Conservation (phyloP, 1,140 invertebrate genomes). For the Cyrtorhinus lividipennis region DNA sequence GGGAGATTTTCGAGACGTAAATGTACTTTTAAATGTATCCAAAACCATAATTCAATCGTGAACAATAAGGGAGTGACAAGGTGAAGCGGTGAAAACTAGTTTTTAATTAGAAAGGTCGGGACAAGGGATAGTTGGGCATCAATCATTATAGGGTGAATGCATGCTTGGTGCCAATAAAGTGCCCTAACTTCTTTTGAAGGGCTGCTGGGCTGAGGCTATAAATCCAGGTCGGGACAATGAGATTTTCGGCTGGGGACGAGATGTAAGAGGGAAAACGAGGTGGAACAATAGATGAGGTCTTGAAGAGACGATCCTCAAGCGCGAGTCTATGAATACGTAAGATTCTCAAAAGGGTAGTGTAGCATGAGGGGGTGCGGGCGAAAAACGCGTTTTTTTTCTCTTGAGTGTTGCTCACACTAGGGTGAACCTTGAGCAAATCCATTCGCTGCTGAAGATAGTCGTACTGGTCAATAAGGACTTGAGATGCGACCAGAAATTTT, state of each 20-base stretch:
- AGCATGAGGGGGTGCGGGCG: background rate
- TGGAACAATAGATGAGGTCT: background rate
- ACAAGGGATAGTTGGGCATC: background rate
- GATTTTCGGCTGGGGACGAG: background rate
- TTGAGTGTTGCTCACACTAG: too few relatives aligned
- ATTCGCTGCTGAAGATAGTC: too few relatives aligned
- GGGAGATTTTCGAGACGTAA: background rate
- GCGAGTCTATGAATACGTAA: constrained; percentile 2
- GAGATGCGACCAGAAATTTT: too few relatives aligned
- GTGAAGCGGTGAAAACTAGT: background rate
- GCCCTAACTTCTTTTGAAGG: background rate
- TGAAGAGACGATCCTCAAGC: background rate
- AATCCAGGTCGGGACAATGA: background rate
- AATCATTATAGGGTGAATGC: background rate
- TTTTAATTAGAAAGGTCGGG: background rate
- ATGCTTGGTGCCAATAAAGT: background rate
- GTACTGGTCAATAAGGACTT: too few relatives aligned
- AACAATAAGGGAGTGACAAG: background rate
- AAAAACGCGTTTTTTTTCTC: too few relatives aligned
- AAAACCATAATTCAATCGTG: background rate
- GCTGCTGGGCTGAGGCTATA: constrained; percentile 2
- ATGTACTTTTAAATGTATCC: background rate
- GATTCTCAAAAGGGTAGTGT: background rate
- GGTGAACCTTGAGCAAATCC: too few relatives aligned
- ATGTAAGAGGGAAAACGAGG: background rate